A percentile compares a stretch with the other conserved stretches of the same genome.
phyloP scores from a whole-genome alignment of 1,140 invertebrate species.

The Tetragonula clypearis region DNA sequence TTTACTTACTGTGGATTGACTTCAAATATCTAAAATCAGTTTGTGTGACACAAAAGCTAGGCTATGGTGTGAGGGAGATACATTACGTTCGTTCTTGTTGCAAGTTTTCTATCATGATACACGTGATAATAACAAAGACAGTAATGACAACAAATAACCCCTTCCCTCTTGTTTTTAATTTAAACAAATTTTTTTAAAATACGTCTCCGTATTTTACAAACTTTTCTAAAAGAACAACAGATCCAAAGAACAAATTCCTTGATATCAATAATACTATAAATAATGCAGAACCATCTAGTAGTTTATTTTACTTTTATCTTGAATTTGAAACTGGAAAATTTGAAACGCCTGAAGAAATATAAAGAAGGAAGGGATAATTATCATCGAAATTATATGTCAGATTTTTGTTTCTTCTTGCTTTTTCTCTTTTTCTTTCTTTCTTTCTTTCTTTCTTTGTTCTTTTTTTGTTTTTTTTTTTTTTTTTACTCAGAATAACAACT shows the following conservation, averaged over 20 bases:
- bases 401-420: neutral
- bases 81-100: constrained; percentile 70
- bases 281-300: neutral
- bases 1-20: constrained; percentile 80
- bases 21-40: constrained; percentile 78
- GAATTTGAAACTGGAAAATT: neutral
- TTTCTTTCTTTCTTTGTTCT: neutral
- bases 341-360: neutral
- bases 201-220: neutral
- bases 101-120: constrained; percentile 63
- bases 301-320: neutral
- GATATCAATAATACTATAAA: neutral
- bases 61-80: constrained; percentile 72
- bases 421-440: neutral
- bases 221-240: neutral
- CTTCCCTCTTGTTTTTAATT: constrained; percentile 49
- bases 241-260: neutral
- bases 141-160: constrained; percentile 31
- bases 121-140: constrained; percentile 66
- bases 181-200: neutral
- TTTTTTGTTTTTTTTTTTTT: neutral
- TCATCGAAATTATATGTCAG: constrained; percentile 30
- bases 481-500: constrained; percentile 59
- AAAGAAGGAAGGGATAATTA: constrained; percentile 61
- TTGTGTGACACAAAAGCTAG: constrained; percentile 78